Percentiles rank a stretch among this genome's conserved stretches.
Conservation (phyloP, 2,113 vertebrate species). For the Mixornis gularis region DNA sequence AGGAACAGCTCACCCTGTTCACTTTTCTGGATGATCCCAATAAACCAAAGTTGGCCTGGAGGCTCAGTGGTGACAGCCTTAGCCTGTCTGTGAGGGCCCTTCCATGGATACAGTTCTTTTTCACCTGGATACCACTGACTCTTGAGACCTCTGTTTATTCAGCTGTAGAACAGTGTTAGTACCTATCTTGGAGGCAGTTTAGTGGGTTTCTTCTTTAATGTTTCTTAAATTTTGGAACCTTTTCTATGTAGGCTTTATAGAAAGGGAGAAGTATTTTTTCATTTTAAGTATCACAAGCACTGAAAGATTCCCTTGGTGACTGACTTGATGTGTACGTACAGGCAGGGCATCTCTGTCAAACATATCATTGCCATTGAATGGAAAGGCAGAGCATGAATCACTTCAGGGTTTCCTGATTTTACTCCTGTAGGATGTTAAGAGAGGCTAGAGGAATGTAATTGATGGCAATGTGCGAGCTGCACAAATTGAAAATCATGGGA, state of each 20-base stretch:
- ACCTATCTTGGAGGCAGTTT: not conserved
- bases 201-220: not conserved
- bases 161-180: slow-evolving; percentile 18
- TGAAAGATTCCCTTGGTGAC: slow-evolving; percentile 44
- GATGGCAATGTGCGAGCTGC: slow-evolving; percentile 23
- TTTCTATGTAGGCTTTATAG: not conserved
- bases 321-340: slow-evolving; percentile 31
- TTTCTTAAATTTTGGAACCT: not conserved
- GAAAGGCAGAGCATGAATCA: slow-evolving; percentile 46
- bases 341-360: slow-evolving; percentile 33
- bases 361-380: not conserved
- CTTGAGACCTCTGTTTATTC: slow-evolving; percentile 24
- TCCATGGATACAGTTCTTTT: not conserved
- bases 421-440: slow-evolving; percentile 26
- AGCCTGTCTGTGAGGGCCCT: not conserved
- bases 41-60: not conserved
- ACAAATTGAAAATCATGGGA: slow-evolving; percentile 4
- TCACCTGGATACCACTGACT: not conserved
- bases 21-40: not conserved
- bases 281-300: not conserved
- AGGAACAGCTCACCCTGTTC: not conserved
- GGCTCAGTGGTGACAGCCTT: not conserved
- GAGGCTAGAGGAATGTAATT: slow-evolving; percentile 1
- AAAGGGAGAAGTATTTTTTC: slow-evolving; percentile 25
- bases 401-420: slow-evolving; percentile 18